Conservation (phyloP, 2,888 invertebrate species). For the Tinea pellionella region DNA sequence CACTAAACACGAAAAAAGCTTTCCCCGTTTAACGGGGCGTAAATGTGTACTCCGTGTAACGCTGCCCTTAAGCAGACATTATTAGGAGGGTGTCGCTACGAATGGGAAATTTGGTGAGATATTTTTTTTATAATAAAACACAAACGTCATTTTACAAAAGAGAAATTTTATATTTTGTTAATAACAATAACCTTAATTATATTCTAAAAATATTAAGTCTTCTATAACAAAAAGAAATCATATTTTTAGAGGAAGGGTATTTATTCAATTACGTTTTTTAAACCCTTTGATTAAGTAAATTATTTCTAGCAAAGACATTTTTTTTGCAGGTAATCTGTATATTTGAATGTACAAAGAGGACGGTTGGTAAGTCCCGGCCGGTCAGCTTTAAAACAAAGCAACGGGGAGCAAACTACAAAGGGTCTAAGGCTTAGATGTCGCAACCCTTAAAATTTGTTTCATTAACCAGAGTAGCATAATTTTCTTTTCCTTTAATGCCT, state of each 20-base stretch:
- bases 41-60: conserved; percentile 67
- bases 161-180: conserved; percentile 19
- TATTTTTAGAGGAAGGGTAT: background rate
- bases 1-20: conserved; percentile 70
- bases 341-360: conserved; percentile 51
- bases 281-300: background rate
- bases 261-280: conserved; percentile 4
- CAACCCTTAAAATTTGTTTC: conserved; percentile 63
- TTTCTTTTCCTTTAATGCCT: conserved; percentile 46
- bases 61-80: conserved; percentile 67
- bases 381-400: conserved; percentile 46
- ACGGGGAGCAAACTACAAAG: conserved; percentile 51
- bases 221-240: background rate
- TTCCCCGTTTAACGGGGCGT: conserved; percentile 67
- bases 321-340: conserved; percentile 44
- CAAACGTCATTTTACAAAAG: conserved; percentile 23
- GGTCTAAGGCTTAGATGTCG: conserved; percentile 60
- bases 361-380: conserved; percentile 34
- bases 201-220: background rate
- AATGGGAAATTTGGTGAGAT: conserved; percentile 55
- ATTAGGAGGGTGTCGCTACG: conserved; percentile 57
- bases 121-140: conserved; percentile 55
- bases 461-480: conserved; percentile 52
- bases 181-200: too few relatives aligned
- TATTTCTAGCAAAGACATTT: background rate